phyloP scores from a whole-genome alignment of 2,888 invertebrate genomes.

The Acleris cristana region DNA sequence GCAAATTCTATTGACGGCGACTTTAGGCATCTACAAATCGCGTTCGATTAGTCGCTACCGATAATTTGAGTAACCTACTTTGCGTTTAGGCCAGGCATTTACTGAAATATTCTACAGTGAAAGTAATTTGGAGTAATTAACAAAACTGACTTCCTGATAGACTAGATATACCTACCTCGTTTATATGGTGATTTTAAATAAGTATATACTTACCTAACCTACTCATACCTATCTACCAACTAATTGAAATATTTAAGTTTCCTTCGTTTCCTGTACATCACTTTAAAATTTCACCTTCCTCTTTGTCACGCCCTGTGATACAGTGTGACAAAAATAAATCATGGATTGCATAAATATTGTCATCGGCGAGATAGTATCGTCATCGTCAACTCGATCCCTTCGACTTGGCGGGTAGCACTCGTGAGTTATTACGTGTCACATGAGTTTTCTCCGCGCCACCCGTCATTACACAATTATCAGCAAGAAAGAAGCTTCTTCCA shows the following conservation, averaged over 20 bases:
- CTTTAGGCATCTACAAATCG: slow-evolving; percentile 7
- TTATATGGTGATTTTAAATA: no score
- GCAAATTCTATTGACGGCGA: no score
- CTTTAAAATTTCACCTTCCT: neutral
- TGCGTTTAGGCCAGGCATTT: neutral
- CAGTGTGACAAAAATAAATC: slow-evolving; percentile 43
- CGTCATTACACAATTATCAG: slow-evolving; percentile 57
- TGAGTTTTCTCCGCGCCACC: slow-evolving; percentile 48
- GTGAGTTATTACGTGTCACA: slow-evolving; percentile 58
- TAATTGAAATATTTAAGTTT: no score
- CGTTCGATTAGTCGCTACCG: slow-evolving; percentile 11
- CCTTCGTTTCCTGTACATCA: no score
- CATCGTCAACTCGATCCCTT: slow-evolving; percentile 46
- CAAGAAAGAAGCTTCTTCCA: slow-evolving; percentile 47
- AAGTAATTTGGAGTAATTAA: no score
- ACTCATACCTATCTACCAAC: no score
- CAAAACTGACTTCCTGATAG: no score
- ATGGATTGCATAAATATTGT: slow-evolving; percentile 45
- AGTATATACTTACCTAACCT: no score
- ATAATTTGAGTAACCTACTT: neutral
- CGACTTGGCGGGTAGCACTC: slow-evolving; percentile 51
- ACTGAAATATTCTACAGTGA: neutral
- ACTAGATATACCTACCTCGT: no score
- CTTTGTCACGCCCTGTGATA: neutral
- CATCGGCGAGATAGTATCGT: slow-evolving; percentile 52